Base-by-base conservation (phyloP, 2,797 vertebrate species). In the Spatula clypeata region DNA sequence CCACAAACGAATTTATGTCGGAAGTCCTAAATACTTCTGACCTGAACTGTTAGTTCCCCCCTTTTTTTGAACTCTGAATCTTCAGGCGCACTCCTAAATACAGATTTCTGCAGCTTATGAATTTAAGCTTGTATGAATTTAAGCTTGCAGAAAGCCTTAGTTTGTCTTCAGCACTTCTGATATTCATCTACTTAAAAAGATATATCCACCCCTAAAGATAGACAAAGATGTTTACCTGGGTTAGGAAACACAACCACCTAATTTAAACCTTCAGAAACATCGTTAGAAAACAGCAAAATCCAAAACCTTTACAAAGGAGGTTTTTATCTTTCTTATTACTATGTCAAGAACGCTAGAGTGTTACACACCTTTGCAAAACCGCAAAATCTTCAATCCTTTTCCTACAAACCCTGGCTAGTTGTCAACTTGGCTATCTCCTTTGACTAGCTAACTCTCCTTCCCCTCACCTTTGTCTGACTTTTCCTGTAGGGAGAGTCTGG, bases 81-180 rank as follows among this genome's bases (percentile, higher is more conserved):
- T 76, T 88, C 72, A 92, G 21, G 8, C 58, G 13, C 11, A 26
- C 10, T 54, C 13, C 8, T 5, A 79, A 84, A 71, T 34, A 74
- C 1, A 0, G 26, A 61, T 11, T 79, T 82, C 53, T 64, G 15
- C 8, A 74, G 23, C 4, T 51, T n/a, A 40, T 0, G 4, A 14
- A 49, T 15, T 77, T 21, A 65, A 15, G 49, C 34, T 16, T 69
- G 32, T 36, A 38, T 0, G 4, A 14, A 49, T 15, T 77, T 21
- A 65, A 15, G 54, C 34, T 16, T 69, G 36, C 36, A 64, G 21
- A 86, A 88, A 79, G n/a, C 3, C 24, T 57, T 47, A 8, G 21
- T 60, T 40, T 81, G 27, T 21, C 55, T 89, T 80, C 62, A 67
- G 32, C 6, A 8, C 11, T 83, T 76, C 74, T 47, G 54, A n/a